Base-by-base conservation (phyloP, 2,113 vertebrate species). In the Perognathus longimembris region DNA sequence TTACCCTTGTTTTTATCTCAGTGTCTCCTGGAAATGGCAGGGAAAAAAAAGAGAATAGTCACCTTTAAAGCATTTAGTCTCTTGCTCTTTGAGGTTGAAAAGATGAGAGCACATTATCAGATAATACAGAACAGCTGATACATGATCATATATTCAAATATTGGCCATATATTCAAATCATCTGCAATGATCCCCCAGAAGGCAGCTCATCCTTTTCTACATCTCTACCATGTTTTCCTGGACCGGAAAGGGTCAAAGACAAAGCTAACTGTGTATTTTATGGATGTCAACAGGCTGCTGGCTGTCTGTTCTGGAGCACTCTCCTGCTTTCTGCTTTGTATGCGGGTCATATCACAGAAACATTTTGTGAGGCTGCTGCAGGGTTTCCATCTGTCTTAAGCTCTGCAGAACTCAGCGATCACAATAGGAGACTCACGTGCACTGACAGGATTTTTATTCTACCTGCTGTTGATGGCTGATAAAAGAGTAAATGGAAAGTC, bases 361-460 rank as follows among this genome's bases (percentile, higher is more conserved):
- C 63, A 54, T 89, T 95, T 82, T 89, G 91, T 12, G 59, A 89
- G 74, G 89, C 34, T 75, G 95, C 93, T 95, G 84, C 90, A 50
- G 94, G 92, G 89, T 93, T 96, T 95, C 96, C 95, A 93, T 96
- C 95, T 96, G 96, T 96, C 90, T 93, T 94, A 76, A 93, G 86
- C 91, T 95, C 86, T 73, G 93, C 57, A 67, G 92, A 95, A 95
- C 94, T 96, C 91, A 80, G 93, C 90, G 90, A 95, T 95, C 90
- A 26, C 90, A 94, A 91, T 85, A 95, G 95, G 95, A 95, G 88
- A 94, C 85, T 88, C 90, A 79, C 42, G 1, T 88, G 75, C 54
- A 76, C 85, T 96, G 95, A 95, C 92, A 95, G 57, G 92, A 85
- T 94, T 96, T 96, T 93, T 89, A 91, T 96, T 96, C 79, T 78